These are phyloP conservation scores for Accipiter cooperii DNA, from an alignment of 2,113 vertebrate species.

Conservation along the genomic window DNA sequence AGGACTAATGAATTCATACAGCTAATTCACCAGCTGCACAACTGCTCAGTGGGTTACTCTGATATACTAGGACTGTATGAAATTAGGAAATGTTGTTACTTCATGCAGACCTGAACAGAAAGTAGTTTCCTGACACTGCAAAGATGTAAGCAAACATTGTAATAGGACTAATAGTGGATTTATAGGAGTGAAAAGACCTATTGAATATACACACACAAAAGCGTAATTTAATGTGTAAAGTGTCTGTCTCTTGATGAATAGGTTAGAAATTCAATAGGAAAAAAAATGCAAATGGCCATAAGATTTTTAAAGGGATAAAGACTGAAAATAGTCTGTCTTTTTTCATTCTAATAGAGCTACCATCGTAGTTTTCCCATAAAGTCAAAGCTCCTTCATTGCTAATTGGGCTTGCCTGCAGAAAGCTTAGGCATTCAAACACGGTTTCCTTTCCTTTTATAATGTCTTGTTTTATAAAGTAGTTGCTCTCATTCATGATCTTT, in stretches of 20 bases:
- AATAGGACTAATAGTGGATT: constrained; percentile 21
- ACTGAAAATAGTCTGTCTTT: not conserved
- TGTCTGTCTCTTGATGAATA: constrained; percentile 25
- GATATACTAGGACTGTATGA: not conserved
- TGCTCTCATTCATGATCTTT: not conserved
- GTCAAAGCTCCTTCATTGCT: constrained; percentile 22
- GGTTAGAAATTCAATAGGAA: constrained; percentile 16
- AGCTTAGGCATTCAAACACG: not conserved
- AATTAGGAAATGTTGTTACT: constrained; percentile 38
- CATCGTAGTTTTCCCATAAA: not conserved
- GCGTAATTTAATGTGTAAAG: constrained; percentile 21
- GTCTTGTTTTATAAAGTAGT: not conserved
- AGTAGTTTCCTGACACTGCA: constrained; percentile 29
- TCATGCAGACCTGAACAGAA: constrained; percentile 8
- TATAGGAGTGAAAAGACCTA: constrained; percentile 27
- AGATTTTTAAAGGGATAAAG: constrained; percentile 45
- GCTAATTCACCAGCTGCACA: constrained; percentile 11
- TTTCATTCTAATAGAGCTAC: constrained; percentile 20
- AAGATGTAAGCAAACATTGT: not conserved
- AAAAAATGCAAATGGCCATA: not conserved
- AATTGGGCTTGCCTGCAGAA: not conserved
- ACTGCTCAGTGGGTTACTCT: constrained; percentile 15
- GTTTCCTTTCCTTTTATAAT: constrained; percentile 1
- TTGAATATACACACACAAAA: constrained; percentile 15
- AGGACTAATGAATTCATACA: not conserved